These are phyloP conservation scores for Callosobruchus maculatus DNA, from an alignment of 2,888 invertebrate genomes.

Conservation along the genomic window DNA sequence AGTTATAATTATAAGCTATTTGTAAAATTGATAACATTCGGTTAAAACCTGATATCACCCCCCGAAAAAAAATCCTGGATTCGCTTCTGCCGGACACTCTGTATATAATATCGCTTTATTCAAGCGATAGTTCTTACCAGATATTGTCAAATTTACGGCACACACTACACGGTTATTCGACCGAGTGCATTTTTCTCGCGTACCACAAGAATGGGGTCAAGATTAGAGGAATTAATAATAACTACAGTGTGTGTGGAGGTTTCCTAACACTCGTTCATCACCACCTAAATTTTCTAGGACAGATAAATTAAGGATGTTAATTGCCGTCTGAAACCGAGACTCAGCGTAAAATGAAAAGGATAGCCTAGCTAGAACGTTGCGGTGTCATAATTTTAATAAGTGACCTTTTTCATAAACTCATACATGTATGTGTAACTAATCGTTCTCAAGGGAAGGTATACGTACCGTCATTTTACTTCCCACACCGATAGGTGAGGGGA, in stretches of 20 bases:
- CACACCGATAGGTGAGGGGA: too few relatives aligned
- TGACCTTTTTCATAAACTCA: neutral
- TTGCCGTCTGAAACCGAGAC: neutral
- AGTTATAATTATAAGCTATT: too few relatives aligned
- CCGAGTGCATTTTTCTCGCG: neutral
- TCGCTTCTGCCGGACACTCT: too few relatives aligned
- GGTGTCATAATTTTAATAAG: neutral
- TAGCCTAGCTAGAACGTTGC: neutral
- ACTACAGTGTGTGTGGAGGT: neutral
- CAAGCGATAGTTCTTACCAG: too few relatives aligned
- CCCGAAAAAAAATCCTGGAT: too few relatives aligned
- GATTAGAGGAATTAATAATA: neutral
- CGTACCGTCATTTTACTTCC: too few relatives aligned
- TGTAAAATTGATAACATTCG: too few relatives aligned
- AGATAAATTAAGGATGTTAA: neutral
- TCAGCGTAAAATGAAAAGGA: neutral
- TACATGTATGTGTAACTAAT: too few relatives aligned
- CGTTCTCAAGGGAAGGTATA: too few relatives aligned
- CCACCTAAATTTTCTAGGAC: neutral
- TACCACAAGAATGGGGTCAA: neutral
- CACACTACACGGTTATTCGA: neutral
- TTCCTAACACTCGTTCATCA: neutral
- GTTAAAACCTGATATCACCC: too few relatives aligned
- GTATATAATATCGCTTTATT: too few relatives aligned
- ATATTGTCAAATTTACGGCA: neutral